phyloP scores from a whole-genome alignment of 2,797 vertebrate genomes.

The Prunella strophiata region DNA sequence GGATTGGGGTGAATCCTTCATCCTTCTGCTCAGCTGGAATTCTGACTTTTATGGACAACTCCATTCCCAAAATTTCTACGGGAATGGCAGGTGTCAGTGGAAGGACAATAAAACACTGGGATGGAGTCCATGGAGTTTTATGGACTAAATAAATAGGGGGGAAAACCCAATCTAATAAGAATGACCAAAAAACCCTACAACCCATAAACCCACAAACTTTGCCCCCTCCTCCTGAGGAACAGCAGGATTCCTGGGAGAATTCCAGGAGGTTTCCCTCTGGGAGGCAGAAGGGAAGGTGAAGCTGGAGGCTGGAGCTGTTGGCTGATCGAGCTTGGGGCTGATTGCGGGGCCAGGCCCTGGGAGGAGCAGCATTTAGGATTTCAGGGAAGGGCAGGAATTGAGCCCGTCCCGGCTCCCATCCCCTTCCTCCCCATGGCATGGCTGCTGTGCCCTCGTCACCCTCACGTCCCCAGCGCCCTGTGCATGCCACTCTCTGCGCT shows the following conservation, averaged over 20 bases:
- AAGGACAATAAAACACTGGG: not conserved
- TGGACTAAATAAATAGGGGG: accelerated
- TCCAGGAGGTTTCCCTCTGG: not conserved
- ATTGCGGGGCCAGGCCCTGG: not conserved
- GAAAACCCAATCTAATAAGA: not conserved
- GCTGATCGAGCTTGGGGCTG: conserved; percentile 9
- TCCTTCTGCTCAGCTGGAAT: not conserved
- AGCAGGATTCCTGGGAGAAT: not conserved
- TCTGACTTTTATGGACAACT: not conserved
- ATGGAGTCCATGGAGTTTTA: not conserved
- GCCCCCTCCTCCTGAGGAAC: not conserved
- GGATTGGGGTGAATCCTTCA: not conserved
- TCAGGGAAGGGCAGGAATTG: not conserved
- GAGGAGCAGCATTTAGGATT: not conserved
- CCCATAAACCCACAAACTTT: not conserved
- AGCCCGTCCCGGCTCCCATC: conserved; percentile 34
- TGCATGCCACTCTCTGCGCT: conserved; percentile 41
- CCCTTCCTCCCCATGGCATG: conserved; percentile 50
- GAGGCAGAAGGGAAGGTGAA: conserved; percentile 44
- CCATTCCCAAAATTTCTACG: not conserved
- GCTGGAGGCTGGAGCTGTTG: conserved; percentile 1
- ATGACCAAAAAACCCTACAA: accelerated
- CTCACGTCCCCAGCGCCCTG: conserved; percentile 8
- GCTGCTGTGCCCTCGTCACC: conserved; percentile 44
- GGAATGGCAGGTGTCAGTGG: not conserved